phyloP scores from a whole-genome alignment of 53 echinoderm and acorn worm species.

The Paracentrotus lividus region DNA sequence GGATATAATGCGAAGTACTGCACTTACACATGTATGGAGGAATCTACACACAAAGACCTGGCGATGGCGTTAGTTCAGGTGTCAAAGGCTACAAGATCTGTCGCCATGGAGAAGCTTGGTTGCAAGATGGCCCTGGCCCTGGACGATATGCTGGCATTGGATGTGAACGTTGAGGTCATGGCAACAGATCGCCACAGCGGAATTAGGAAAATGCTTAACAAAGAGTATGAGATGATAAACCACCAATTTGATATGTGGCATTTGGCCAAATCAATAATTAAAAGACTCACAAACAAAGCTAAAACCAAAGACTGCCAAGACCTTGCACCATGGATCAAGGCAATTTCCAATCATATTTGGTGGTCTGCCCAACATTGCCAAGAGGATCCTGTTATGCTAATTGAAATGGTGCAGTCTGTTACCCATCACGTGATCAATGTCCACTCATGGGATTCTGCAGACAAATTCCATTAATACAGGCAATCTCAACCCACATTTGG shows the following conservation, averaged over 20 bases:
- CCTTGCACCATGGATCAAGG: constrained; percentile 45
- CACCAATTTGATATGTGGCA: constrained; percentile 77
- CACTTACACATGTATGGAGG: constrained; percentile 65
- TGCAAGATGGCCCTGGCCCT: constrained; percentile 29
- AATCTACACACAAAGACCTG: constrained; percentile 3
- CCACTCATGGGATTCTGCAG: constrained; percentile 55
- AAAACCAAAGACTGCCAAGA: constrained; percentile 59
- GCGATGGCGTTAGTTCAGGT: constrained; percentile 61
- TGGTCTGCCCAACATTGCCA: constrained; percentile 57
- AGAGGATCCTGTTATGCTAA: constrained; percentile 5
- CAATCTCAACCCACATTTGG: too few species aligned
- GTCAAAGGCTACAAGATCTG: constrained; percentile 62
- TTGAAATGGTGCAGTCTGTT: constrained; percentile 73
- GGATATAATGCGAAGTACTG: constrained; percentile 72
- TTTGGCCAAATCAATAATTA: constrained; percentile 44
- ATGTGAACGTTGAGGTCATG: constrained; percentile 32
- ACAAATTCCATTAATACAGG: constrained; percentile 36
- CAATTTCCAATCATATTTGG: constrained; percentile 71
- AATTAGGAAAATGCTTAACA: constrained; percentile 54
- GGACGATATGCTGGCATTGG: not conserved
- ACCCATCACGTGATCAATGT: constrained; percentile 67
- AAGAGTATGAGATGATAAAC: not conserved
- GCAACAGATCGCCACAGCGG: constrained; percentile 69
- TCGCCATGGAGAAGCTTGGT: constrained; percentile 71
- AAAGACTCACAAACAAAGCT: constrained; percentile 59